Percentiles rank a stretch among this genome's conserved stretches.
phyloP scores from a whole-genome alignment of 2,888 invertebrate genomes.

The Branchellion lobata region DNA sequence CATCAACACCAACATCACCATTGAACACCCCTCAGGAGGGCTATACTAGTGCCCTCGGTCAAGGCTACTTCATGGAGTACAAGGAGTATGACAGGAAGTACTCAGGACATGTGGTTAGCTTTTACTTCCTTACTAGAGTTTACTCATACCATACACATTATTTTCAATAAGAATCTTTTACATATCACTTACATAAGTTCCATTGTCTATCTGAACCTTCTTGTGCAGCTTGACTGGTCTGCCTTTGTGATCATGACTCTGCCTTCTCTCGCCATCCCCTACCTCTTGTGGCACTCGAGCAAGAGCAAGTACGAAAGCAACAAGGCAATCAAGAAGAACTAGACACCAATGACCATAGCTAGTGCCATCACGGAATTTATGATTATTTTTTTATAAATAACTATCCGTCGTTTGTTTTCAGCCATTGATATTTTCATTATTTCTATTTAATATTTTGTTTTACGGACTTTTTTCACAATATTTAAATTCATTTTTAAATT shows the following conservation, averaged over 20 bases:
- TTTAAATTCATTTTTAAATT: too few species aligned
- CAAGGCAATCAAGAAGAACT: slow-evolving; percentile 58
- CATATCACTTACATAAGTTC: too few species aligned
- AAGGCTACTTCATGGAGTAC: slow-evolving; percentile 87
- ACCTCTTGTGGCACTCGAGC: slow-evolving; percentile 88
- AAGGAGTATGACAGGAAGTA: slow-evolving; percentile 92
- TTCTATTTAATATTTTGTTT: too few species aligned
- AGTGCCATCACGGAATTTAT: too few species aligned
- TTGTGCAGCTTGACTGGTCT: slow-evolving; percentile 87
- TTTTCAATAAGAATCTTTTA: too few species aligned
- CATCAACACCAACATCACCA: neutral
- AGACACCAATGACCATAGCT: slow-evolving; percentile 22
- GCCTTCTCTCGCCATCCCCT: slow-evolving; percentile 89
- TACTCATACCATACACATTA: neutral
- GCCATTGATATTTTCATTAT: too few species aligned
- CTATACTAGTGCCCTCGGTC: slow-evolving; percentile 85
- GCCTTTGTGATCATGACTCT: slow-evolving; percentile 95
- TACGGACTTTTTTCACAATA: too few species aligned
- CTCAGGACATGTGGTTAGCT: slow-evolving; percentile 83
- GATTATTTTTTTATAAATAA: too few species aligned
- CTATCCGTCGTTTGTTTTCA: too few species aligned
- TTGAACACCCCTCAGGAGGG: too few species aligned
- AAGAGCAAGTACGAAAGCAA: slow-evolving; percentile 82
- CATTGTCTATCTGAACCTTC: too few species aligned
- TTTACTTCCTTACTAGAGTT: neutral